Conservation (phyloP, 2,797 vertebrate genomes). For the Sebastes paucispinis region DNA sequence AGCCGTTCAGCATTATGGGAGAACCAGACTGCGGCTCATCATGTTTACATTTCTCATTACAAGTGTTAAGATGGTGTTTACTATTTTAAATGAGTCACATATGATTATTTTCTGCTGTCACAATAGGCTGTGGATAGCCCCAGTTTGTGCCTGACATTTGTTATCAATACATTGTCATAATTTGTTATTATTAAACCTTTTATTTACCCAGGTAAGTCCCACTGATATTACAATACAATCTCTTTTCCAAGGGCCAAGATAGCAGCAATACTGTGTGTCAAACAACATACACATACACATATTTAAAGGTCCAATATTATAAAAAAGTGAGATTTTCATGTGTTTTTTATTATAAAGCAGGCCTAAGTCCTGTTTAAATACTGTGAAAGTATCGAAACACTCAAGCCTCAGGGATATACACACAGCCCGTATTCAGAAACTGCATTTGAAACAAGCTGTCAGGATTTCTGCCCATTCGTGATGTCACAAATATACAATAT, state of each 20-base stretch:
- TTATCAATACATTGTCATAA: not conserved
- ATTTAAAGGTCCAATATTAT: not conserved
- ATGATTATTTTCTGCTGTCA: not conserved
- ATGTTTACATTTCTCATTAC: not conserved
- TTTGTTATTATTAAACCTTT: not conserved
- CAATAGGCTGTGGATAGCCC: not conserved
- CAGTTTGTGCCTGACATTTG: not conserved
- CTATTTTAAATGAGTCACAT: not conserved
- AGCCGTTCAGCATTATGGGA: not conserved
- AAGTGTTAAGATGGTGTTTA: not conserved
- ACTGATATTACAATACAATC: not conserved
- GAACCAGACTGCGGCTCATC: not conserved
- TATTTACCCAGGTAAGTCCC: not conserved
- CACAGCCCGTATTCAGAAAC: too few relatives aligned
- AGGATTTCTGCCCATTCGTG: too few relatives aligned
- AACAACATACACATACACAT: not conserved
- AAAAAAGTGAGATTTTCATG: too few relatives aligned
- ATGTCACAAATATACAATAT: too few relatives aligned
- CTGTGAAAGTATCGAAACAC: too few relatives aligned
- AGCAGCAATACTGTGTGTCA: not conserved
- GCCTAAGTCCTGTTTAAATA: accelerated
- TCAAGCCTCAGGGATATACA: too few relatives aligned
- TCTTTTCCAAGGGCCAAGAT: not conserved
- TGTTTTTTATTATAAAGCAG: too few relatives aligned
- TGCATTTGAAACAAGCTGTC: too few relatives aligned